Evolutionary conservation across 1,140 invertebrate genomes (phyloP), one percentile per base, ranked within the genome.

Genomic region (Drosophila murphyi): DNA sequence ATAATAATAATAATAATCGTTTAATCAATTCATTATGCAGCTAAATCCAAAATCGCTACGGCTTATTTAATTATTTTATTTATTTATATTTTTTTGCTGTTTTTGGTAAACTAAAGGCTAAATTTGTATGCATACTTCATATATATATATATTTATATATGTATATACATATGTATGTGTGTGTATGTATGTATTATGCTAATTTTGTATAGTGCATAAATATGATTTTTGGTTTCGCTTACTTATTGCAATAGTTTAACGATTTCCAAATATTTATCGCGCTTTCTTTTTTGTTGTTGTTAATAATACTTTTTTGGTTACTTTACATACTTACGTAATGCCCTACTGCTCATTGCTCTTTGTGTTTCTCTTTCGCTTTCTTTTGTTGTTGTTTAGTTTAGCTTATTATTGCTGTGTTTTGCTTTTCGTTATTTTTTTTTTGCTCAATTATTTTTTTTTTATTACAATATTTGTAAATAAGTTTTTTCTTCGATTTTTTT

Each of bases 211-310:
- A 83, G 82, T 86, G 82, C 82, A 86, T 85, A 87, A 87, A 74
- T 85, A 76, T 20, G 20, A 1, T 20, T 75, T 86, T 69, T 51
- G 60, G 69, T 59, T 73, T 76, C 72, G 76, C 73, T 80, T 72
- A 80, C 80, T 85, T 83, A 83, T 85, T 61, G 81, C 81, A 83
- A 85, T 85, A 86, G 75, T 85, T 87, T 87, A 86, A 86, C 82
- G 82, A 86, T 76, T 86, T 87, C 74, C 82, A 86, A 85, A 77
- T 83, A 80, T 85, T 85, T 85, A 86, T 69, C 87, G 82, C 78
- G 74, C 72, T 87, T 20, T 20, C 20, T 20, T 20, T 20, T 20
- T 20, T 20, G 20, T 20, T 20, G 20, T 20, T 20, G 20, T 20
- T 20, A 20, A 76, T 88, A 88, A 88, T 87, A 87, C 79, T 87